Conservation (phyloP, 2,113 vertebrate species). For the Sander lucioperca region DNA sequence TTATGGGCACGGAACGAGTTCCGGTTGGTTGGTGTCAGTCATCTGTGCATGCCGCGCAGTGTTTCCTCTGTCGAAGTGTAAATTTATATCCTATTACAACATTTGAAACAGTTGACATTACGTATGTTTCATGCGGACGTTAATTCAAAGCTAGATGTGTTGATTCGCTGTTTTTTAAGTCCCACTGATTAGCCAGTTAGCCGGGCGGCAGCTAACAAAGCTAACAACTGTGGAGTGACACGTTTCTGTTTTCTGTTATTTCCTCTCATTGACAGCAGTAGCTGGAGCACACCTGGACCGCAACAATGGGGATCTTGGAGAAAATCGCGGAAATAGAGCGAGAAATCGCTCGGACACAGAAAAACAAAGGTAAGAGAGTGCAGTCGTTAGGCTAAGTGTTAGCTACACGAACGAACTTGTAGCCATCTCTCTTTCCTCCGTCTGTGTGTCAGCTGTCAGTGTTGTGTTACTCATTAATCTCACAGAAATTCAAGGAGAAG, state of each 20-base stretch:
- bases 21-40: conserved; percentile 75
- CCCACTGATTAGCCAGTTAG: conserved; percentile 52
- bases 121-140: neutral
- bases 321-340: conserved; percentile 97
- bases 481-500: neutral
- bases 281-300: conserved; percentile 5
- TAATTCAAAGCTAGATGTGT: neutral
- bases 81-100: neutral
- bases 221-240: conserved; percentile 65
- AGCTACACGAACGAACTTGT: conserved; percentile 24
- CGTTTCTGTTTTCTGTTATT: conserved; percentile 56
- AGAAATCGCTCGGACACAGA: conserved; percentile 96
- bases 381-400: conserved; percentile 1
- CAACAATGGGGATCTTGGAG: conserved; percentile 93
- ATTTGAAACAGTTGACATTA: neutral
- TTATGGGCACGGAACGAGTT: conserved; percentile 45
- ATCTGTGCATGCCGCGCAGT: conserved; percentile 71
- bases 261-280: conserved; percentile 28
- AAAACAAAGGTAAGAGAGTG: conserved; percentile 91
- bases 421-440: neutral
- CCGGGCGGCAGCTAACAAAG: conserved; percentile 50
- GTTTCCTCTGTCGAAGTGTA: conserved; percentile 64
- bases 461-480: conserved; percentile 8
- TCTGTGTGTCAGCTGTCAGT: neutral
- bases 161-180: neutral